Percentiles rank a stretch among this genome's conserved stretches.
Evolutionary conservation across 64 coral and sea anemone species (phyloP).

Genomic region (Pocillopora verrucosa): DNA sequence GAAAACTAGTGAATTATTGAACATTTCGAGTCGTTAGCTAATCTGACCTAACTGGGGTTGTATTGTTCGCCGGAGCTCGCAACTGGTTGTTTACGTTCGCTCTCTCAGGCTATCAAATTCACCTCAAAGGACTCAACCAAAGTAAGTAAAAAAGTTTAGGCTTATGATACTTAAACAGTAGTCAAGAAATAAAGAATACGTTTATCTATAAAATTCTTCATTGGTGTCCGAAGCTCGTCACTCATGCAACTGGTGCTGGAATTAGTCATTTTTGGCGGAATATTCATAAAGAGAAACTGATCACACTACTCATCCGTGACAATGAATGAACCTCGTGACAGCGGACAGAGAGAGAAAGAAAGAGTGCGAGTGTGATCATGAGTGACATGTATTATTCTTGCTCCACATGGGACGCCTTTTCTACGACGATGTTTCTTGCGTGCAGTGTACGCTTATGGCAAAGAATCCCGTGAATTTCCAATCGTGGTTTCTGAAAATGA

Average conservation of each 20-base stretch:
- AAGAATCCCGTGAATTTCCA: too few relatives aligned
- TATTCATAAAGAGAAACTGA: slow-evolving; percentile 13
- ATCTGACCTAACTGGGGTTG: slow-evolving; percentile 38
- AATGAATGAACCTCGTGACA: too few relatives aligned
- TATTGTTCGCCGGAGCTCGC: slow-evolving; percentile 31
- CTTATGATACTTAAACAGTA: too few relatives aligned
- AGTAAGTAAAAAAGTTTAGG: too few relatives aligned
- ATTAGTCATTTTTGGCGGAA: not conserved
- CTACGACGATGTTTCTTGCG: too few relatives aligned
- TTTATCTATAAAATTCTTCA: not conserved
- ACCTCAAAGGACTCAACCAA: not conserved
- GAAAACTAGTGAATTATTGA: slow-evolving; percentile 14
- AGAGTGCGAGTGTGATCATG: not conserved
- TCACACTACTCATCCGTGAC: not conserved
- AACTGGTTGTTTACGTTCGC: slow-evolving; percentile 31
- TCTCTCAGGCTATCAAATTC: not conserved
- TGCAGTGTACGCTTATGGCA: too few relatives aligned
- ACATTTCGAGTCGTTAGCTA: not conserved
- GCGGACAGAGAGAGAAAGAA: too few relatives aligned
- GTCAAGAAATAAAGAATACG: too few relatives aligned
- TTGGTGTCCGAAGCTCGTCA: not conserved
- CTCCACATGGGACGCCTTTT: too few relatives aligned
- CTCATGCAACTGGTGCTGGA: not conserved
- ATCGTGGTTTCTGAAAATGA: too few relatives aligned
- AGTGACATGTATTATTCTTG: not conserved